These are phyloP conservation scores for Drosophila tani DNA, from an alignment of 1,140 invertebrate species.

Conservation along the genomic window DNA sequence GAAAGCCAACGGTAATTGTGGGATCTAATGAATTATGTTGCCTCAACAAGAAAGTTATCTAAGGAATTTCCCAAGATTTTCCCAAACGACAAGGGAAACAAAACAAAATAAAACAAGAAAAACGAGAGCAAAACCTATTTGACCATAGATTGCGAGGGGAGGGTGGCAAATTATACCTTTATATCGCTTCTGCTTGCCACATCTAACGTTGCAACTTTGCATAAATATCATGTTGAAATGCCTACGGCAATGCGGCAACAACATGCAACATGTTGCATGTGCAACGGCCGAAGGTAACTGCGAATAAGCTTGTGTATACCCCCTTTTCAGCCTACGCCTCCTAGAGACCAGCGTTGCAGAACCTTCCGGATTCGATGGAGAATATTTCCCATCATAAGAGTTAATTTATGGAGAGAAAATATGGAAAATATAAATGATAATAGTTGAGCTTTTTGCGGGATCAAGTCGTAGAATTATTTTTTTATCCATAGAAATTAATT, in stretches of 20 bases:
- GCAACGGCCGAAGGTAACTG: slow-evolving; percentile 48
- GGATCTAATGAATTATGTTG: slow-evolving; percentile 44
- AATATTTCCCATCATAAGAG: slow-evolving; percentile 1
- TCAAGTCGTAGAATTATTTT: too few relatives aligned
- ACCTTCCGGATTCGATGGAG: slow-evolving; percentile 34
- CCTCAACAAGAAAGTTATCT: slow-evolving; percentile 41
- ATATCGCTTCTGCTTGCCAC: slow-evolving; percentile 59
- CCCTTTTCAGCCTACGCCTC: slow-evolving; percentile 5
- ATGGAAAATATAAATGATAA: background rate
- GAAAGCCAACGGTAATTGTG: slow-evolving; percentile 57
- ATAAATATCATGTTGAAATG: slow-evolving; percentile 52
- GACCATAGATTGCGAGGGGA: slow-evolving; percentile 42
- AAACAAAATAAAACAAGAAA: slow-evolving; percentile 15
- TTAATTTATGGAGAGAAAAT: too few relatives aligned
- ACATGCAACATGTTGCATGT: slow-evolving; percentile 84
- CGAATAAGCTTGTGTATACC: slow-evolving; percentile 31
- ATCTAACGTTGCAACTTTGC: slow-evolving; percentile 55
- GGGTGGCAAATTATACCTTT: slow-evolving; percentile 47
- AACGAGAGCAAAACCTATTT: slow-evolving; percentile 50
- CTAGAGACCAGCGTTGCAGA: slow-evolving; percentile 24
- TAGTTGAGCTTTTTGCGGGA: too few relatives aligned
- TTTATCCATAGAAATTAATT: too few relatives aligned
- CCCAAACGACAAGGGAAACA: slow-evolving; percentile 41
- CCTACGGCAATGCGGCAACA: slow-evolving; percentile 44
- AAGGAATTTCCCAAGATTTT: slow-evolving; percentile 60